Base-by-base conservation (phyloP, 2,113 vertebrate species). In the Hemibates koningsi region DNA sequence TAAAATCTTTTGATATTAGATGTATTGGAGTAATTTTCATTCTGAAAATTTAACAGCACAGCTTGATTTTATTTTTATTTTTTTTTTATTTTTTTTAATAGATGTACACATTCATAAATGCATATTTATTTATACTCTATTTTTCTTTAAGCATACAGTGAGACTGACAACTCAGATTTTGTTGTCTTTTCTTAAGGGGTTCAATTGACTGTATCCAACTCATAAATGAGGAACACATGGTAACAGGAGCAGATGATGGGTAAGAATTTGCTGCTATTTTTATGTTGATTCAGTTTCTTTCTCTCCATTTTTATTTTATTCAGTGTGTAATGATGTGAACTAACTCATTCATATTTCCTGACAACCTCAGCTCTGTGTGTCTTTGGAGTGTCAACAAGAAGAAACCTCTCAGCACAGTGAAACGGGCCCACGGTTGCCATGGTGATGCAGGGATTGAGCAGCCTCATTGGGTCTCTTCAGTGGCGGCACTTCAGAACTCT, bases 171-270 rank as follows among this genome's bases (percentile, higher is more conserved):
- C 71, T 76, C 24, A 50, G 16, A 50, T 76, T 76, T 78, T 78
- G 71, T 50, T 38, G 59, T 71, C 87, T 76, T n/a, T 78, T 81
- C 11, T 59, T 38, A 1, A 99, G 98, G 85, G 97, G 98, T 50
- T 99, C 98, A 19, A 98, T 99, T 0, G 98, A 99, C 91, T 99
- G 98, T 38, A 92, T 99, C 82, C 98, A 99, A 93, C 97, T 99
- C 21, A 98, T 99, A 94, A 99, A 99, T 0, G 99, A 99, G 94
- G 98, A 99, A 71, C 97, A 99, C 92, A 98, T 99, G 97, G 95
- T 99, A 80, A 98, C 98, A 0, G 98, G 98, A 1, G 98, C 97
- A 0, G 98, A 99, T 3, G 98, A 99, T 0, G 98, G 99, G 99
- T 99, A 87, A 96, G 97, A 53, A 52, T 43, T n/a, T 29, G 6